phyloP scores from a whole-genome alignment of 2,888 invertebrate genomes.

The Lepidonotus clava region DNA sequence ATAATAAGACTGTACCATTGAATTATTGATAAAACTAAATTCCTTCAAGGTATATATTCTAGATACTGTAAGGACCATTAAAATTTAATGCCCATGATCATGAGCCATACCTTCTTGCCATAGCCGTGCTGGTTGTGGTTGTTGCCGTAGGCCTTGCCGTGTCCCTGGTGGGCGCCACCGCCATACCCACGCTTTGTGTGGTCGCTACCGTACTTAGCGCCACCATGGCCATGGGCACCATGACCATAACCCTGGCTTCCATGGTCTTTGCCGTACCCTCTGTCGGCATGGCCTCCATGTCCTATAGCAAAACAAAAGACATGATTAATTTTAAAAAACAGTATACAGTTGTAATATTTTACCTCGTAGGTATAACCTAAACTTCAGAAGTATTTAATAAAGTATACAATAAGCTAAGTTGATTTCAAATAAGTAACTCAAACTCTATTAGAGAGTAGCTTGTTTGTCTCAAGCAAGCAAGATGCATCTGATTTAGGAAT shows the following conservation, averaged over 20 bases:
- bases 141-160: slow-evolving; percentile 17
- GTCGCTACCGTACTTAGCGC: slow-evolving; percentile 4
- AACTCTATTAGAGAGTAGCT: background rate
- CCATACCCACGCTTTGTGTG: background rate
- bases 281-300: slow-evolving; percentile 7
- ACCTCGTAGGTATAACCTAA: background rate
- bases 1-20: too few species aligned
- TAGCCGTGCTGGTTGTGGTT: background rate
- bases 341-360: background rate
- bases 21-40: too few species aligned
- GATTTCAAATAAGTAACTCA: background rate
- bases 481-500: background rate
- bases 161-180: slow-evolving; percentile 2
- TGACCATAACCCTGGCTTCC: slow-evolving; percentile 2
- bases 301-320: background rate
- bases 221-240: slow-evolving; percentile 4
- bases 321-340: background rate
- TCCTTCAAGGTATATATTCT: too few species aligned
- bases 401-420: background rate
- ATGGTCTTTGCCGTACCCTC: background rate
- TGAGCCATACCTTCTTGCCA: slow-evolving; percentile 33
- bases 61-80: too few species aligned
- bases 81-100: too few species aligned
- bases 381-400: background rate
- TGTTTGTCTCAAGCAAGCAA: background rate